Evolutionary conservation across 1,140 invertebrate species (phyloP).

Genomic region (Cylas formicarius): DNA sequence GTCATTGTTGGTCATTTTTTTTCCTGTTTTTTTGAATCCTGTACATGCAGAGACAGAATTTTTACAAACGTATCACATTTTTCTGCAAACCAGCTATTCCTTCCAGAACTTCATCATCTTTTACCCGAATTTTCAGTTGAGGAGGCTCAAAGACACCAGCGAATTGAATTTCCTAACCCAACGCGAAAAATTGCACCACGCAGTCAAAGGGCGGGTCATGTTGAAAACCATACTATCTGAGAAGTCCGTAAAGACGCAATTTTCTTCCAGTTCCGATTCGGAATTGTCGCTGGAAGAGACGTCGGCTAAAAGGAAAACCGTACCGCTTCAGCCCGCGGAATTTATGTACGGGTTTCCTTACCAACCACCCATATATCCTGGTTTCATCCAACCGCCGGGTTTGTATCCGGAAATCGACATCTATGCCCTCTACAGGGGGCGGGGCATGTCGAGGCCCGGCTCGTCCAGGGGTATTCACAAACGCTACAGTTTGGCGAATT

Average conservation of each 20-base stretch:
- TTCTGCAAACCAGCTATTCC: too few relatives aligned
- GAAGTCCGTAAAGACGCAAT: slow-evolving; percentile 20
- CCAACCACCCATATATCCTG: slow-evolving; percentile 1
- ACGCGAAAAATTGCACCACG: slow-evolving; percentile 48
- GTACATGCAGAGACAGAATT: too few relatives aligned
- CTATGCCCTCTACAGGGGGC: slow-evolving; percentile 13
- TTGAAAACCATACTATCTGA: slow-evolving; percentile 35
- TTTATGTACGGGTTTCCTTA: slow-evolving; percentile 18
- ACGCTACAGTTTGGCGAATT: background rate
- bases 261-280: slow-evolving; percentile 26
- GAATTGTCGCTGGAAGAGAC: slow-evolving; percentile 25
- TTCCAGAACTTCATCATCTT: too few relatives aligned
- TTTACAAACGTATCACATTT: too few relatives aligned
- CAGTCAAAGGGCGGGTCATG: slow-evolving; percentile 45
- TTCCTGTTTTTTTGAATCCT: too few relatives aligned
- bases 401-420: slow-evolving; percentile 22
- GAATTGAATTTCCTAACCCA: slow-evolving; percentile 50
- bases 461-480: background rate
- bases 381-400: slow-evolving; percentile 10
- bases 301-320: too few relatives aligned
- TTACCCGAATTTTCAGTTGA: slow-evolving; percentile 35
- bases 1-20: too few relatives aligned
- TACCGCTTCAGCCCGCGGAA: slow-evolving; percentile 19
- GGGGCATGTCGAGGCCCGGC: slow-evolving; percentile 9
- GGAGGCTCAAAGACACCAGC: slow-evolving; percentile 48